Conservation (phyloP, 2,113 vertebrate genomes). For the Rhipidura dahli region DNA sequence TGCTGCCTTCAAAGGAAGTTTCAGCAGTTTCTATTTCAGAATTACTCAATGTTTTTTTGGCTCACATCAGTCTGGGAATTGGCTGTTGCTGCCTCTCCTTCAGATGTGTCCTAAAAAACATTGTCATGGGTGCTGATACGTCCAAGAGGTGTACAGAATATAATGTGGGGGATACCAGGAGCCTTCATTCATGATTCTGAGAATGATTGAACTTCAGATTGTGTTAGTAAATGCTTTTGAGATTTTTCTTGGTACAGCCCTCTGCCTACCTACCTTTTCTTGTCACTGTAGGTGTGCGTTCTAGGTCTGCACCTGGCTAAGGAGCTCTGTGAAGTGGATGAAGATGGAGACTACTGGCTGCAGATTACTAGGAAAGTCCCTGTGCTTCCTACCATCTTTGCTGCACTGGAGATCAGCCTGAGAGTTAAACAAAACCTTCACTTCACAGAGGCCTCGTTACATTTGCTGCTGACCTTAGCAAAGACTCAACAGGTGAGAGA, state of each 20-base stretch:
- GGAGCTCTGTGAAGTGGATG: constrained; percentile 90
- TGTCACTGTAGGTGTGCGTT: constrained; percentile 85
- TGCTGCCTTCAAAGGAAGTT: neutral
- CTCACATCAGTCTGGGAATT: neutral
- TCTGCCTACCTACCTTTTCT: neutral
- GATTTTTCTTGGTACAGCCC: neutral
- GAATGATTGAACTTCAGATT: neutral
- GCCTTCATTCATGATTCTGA: neutral
- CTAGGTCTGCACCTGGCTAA: constrained; percentile 92
- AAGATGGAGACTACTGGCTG: constrained; percentile 90
- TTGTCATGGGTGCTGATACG: neutral
- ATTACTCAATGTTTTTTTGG: neutral
- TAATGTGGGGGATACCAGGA: neutral
- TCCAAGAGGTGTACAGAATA: neutral
- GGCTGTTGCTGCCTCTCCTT: neutral
- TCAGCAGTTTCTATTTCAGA: neutral
- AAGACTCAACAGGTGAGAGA: constrained; percentile 87
- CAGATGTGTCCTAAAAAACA: neutral
- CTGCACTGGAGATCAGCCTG: constrained; percentile 90
- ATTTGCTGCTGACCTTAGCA: constrained; percentile 92
- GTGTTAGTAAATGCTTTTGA: neutral
- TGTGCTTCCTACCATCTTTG: constrained; percentile 86
- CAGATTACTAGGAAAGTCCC: constrained; percentile 88
- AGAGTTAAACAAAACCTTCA: constrained; percentile 92
- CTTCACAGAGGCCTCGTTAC: constrained; percentile 90